Evolutionary conservation across 2,888 invertebrate genomes (phyloP).

Genomic region (Orthosia incerta): DNA sequence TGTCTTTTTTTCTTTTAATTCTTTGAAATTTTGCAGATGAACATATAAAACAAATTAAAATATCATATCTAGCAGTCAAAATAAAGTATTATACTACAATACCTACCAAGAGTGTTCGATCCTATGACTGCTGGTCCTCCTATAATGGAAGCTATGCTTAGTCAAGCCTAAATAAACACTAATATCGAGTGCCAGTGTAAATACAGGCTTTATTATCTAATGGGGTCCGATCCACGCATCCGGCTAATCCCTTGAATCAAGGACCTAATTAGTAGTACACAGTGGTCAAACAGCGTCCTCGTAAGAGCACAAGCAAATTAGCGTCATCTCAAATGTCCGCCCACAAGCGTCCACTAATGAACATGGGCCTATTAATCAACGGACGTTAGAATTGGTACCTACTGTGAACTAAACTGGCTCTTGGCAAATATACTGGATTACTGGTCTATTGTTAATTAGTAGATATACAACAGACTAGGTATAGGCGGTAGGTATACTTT

Average conservation of each 20-base stretch:
- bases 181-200: neutral
- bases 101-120: no score
- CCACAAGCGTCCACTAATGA: slow-evolving; percentile 16
- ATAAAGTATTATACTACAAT: no score
- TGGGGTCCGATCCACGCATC: neutral
- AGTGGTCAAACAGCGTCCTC: slow-evolving; percentile 18
- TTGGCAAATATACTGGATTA: no score
- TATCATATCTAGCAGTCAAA: no score
- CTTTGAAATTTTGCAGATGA: no score
- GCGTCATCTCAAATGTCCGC: neutral
- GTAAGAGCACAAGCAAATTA: slow-evolving; percentile 10
- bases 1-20: no score
- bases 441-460: no score
- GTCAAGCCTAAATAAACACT: neutral
- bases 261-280: slow-evolving; percentile 15
- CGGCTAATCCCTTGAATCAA: slow-evolving; percentile 16
- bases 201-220: neutral
- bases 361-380: slow-evolving; percentile 4
- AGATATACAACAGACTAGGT: no score
- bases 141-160: neutral
- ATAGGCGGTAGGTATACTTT: no score
- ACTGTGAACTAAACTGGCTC: neutral
- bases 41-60: no score
- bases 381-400: neutral
- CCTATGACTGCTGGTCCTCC: no score